phyloP scores from a whole-genome alignment of 2,797 vertebrate genomes.

The Neoniphon sammara region DNA sequence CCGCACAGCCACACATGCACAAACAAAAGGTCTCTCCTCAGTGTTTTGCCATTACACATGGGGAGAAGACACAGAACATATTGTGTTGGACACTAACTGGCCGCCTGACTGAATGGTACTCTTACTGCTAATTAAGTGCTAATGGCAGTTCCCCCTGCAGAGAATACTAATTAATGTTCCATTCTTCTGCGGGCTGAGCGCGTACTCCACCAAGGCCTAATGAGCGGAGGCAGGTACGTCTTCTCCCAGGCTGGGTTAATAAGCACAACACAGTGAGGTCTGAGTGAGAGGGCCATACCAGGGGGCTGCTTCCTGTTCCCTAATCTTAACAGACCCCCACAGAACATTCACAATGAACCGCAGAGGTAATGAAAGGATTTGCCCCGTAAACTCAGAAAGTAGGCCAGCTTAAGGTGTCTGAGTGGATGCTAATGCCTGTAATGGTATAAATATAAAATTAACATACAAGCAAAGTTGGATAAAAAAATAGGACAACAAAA shows the following conservation, averaged over 20 bases:
- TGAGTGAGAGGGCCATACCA: constrained; percentile 72
- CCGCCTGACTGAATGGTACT: constrained; percentile 79
- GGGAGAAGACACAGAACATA: constrained; percentile 75
- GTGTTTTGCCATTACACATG: constrained; percentile 60
- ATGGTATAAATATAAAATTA: constrained; percentile 31
- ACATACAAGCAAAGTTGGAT: constrained; percentile 27
- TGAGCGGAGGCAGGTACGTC: constrained; percentile 85
- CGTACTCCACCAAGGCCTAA: constrained; percentile 83
- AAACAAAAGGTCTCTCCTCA: constrained; percentile 66
- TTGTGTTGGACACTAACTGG: constrained; percentile 75
- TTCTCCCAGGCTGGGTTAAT: constrained; percentile 83
- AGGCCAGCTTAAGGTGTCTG: constrained; percentile 54
- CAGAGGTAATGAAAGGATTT: constrained; percentile 72
- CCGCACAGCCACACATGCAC: constrained; percentile 18
- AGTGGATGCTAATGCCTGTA: constrained; percentile 20
- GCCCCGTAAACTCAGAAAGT: constrained; percentile 64
- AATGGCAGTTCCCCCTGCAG: constrained; percentile 84
- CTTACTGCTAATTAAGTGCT: constrained; percentile 87
- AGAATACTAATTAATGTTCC: constrained; percentile 87
- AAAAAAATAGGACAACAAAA: background rate
- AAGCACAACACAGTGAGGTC: constrained; percentile 78
- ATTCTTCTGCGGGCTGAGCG: constrained; percentile 80
- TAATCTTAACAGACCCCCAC: constrained; percentile 76
- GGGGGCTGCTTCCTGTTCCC: constrained; percentile 82
- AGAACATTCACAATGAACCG: constrained; percentile 73